These are phyloP conservation scores for Creontiades dilutus DNA, from an alignment of 2,888 invertebrate species.

Conservation along the genomic window DNA sequence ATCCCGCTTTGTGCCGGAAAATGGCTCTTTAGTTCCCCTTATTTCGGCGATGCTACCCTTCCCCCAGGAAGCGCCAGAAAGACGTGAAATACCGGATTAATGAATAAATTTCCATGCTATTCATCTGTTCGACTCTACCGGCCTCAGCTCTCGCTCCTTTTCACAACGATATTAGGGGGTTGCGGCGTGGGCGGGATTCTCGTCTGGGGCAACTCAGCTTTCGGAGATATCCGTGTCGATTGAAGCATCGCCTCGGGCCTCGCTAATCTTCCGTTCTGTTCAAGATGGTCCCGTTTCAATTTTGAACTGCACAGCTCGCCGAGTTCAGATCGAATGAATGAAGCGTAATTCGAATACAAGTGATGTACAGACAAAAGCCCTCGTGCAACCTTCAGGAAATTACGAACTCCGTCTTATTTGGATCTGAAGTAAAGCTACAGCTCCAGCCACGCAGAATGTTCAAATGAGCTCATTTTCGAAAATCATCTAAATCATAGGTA, in stretches of 20 bases:
- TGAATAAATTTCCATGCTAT: constrained; percentile 24
- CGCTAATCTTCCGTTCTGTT: too few relatives aligned
- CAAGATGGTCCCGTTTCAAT: too few relatives aligned
- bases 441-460: too few relatives aligned
- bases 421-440: too few relatives aligned
- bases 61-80: background rate
- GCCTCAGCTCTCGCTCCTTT: background rate
- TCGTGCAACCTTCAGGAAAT: too few relatives aligned
- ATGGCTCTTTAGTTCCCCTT: background rate
- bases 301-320: too few relatives aligned
- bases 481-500: too few relatives aligned
- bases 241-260: background rate
- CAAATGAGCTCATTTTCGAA: too few relatives aligned
- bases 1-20: background rate
- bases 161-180: background rate
- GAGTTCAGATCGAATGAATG: too few relatives aligned
- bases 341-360: too few relatives aligned
- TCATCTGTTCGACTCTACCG: background rate
- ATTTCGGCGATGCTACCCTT: background rate
- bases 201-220: background rate
- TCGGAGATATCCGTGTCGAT: background rate
- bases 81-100: constrained; percentile 18
- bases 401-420: too few relatives aligned
- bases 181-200: background rate
- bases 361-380: too few relatives aligned